Evolutionary conservation across 2,888 invertebrate genomes (phyloP), one percentile per base, ranked within the genome.

Genomic region (Drosophila ezoana): DNA sequence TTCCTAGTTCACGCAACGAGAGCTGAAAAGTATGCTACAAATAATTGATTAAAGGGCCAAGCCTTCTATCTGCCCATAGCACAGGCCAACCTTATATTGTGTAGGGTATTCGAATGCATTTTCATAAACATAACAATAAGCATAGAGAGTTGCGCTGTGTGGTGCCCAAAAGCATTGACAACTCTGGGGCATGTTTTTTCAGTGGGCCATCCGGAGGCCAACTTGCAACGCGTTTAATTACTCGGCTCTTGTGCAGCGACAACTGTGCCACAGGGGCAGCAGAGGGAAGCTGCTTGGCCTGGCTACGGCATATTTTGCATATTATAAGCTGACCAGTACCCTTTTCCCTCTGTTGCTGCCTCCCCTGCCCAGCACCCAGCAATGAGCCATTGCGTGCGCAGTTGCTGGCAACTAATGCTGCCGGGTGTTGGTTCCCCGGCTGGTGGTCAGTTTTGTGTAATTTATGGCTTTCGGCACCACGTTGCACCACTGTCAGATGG

Each of bases 401-500:
- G n/a, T 49, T 20, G 37, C 20, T 38, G 47, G 40, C 23, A 52
- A 40, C 52, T 64, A 64, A 64, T 64, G 56, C 18, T 20, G 71
- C 59, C 38, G 51, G 43, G 33, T 38, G 33, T 45, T 56, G 59
- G 2, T 43, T 28, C 14, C 51, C 60, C 52, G 52, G 40, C 38
- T 63, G 53, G 69, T 60, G 81, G 76, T 75, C 77, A 75, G 76
- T 77, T 86, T 75, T 75, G 76, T 87, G 76, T 73, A 84, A 89
- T 87, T 86, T 86, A 88, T 86, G 85, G 79, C 71, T 74, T 76
- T 84, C 68, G 62, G 81, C 76, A 65, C 64, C 76, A 63, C 49
- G 33, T 59, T 60, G 64, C 65, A 47, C 48, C 65, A 71, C 45
- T 47, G 49, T 14, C 61, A 38, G 56, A 48, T 49, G 41, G 54